phyloP scores from a whole-genome alignment of 2,797 vertebrate genomes.

The Telmatherina bonti region DNA sequence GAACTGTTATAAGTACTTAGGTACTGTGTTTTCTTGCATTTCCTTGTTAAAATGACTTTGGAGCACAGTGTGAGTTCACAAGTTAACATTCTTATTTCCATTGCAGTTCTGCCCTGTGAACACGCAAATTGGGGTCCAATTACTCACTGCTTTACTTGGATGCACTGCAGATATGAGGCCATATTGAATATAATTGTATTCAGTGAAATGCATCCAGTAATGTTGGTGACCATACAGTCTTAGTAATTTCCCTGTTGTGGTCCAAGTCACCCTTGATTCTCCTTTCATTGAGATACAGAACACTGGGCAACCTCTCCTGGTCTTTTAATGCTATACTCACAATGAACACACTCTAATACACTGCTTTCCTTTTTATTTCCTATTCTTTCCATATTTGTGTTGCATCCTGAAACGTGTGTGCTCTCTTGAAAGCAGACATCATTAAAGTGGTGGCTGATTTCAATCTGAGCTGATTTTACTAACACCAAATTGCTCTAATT shows the following conservation, averaged over 20 bases:
- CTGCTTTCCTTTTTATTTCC: constrained; percentile 18
- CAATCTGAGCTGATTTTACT: constrained; percentile 10
- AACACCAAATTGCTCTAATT: constrained; percentile 18
- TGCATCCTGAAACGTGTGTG: constrained; percentile 23
- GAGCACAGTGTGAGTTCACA: constrained; percentile 61
- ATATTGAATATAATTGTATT: constrained; percentile 79
- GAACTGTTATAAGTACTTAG: constrained; percentile 6
- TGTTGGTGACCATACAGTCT: constrained; percentile 62
- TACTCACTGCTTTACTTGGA: constrained; percentile 79
- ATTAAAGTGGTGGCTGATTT: constrained; percentile 42
- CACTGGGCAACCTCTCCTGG: constrained; percentile 41
- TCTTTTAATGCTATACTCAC: background rate
- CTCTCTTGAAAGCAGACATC: constrained; percentile 26
- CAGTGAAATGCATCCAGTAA: constrained; percentile 77
- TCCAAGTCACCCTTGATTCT: constrained; percentile 66
- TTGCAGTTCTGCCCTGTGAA: constrained; percentile 76
- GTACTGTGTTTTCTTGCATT: constrained; percentile 32
- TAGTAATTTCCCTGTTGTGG: constrained; percentile 72
- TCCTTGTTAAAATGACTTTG: constrained; percentile 63
- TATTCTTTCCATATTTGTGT: constrained; percentile 36
- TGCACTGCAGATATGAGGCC: constrained; percentile 75
- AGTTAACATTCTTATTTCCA: constrained; percentile 77
- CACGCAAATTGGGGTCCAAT: constrained; percentile 82
- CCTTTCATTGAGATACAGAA: constrained; percentile 49
- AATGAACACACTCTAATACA: background rate